Evolutionary conservation across 1,140 invertebrate species (phyloP), one percentile per base, ranked within the genome.

Genomic region (Archivesica marissinica): DNA sequence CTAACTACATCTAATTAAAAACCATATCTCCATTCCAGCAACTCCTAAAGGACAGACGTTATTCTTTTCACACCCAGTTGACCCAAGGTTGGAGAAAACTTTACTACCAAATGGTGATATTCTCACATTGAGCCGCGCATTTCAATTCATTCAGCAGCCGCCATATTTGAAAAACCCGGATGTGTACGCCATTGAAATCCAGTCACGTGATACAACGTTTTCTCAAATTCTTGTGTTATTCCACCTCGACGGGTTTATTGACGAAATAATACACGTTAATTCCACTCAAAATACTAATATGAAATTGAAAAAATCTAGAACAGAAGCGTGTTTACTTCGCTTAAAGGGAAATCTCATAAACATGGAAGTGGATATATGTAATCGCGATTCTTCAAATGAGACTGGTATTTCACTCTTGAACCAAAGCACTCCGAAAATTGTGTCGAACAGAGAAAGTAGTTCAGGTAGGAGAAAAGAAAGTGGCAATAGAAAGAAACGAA

Each of bases 31-130:
- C n/a, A 44, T 72, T 72, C 47, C 38, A 72, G 66, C 20, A 3
- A 0, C 17, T 0, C n/a, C 2, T 1, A 47, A 44, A 1, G 6
- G 30, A 50, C n/a, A 50, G 13, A 17, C 38, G 15, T 6, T 72
- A 2, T 39, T 76, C 54, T 76, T 56, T 52, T 39, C 28, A 15
- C 74, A 76, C 41, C 74, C 74, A 38, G 20, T 76, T 2, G 74
- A 76, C 35, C 50, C 50, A 13, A 56, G 74, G 28, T 56, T 56
- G 35, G 50, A 56, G 0, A 25, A 17, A 9, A 52, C 47, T 0
- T 6, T 17, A 54, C n/a, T 76, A 13, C 74, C 47, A 33, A 76
- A 76, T n/a, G 28, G 20, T 38, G 50, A 76, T 59, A n/a, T 39
- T 33, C 20, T 76, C 6, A 76, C 74, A 23, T 25, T 76, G 9